Percentiles rank a stretch among this genome's conserved stretches.
phyloP scores from a whole-genome alignment of 2,888 invertebrate genomes.

The Drosophila paracracens region DNA sequence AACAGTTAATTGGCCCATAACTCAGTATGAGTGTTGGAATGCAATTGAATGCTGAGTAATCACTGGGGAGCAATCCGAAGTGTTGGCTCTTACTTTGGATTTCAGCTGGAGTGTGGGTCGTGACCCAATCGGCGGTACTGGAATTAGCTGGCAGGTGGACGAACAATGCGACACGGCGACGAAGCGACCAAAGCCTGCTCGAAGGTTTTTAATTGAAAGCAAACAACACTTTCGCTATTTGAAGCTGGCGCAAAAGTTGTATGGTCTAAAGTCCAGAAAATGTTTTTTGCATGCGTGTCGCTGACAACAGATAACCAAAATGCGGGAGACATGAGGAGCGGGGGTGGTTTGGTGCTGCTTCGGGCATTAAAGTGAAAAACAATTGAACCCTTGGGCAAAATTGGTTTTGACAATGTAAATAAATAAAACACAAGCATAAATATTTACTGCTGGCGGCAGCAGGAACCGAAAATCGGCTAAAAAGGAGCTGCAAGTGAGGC shows the following conservation, averaged over 20 bases:
- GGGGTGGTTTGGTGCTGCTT: constrained; percentile 13
- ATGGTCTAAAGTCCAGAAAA: constrained; percentile 25
- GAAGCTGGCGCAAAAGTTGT: constrained; percentile 13
- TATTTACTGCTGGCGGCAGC: constrained; percentile 76
- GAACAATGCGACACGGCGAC: constrained; percentile 3
- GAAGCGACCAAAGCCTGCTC: background rate
- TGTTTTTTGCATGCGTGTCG: constrained; percentile 75
- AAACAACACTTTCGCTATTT: constrained; percentile 68
- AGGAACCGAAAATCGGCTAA: constrained; percentile 38
- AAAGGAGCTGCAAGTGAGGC: constrained; percentile 5
- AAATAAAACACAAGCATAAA: constrained; percentile 81
- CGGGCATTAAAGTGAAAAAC: constrained; percentile 78
- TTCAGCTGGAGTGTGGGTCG: constrained; percentile 6
- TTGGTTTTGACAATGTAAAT: constrained; percentile 81
- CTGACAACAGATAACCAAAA: constrained; percentile 52
- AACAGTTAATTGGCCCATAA: constrained; percentile 60
- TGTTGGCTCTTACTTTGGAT: constrained; percentile 15
- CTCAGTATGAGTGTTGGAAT: constrained; percentile 28
- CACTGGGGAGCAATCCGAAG: constrained; percentile 52
- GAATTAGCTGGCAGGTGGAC: constrained; percentile 42
- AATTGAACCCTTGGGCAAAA: constrained; percentile 81
- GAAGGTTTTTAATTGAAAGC: constrained; percentile 75
- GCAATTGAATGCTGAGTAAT: constrained; percentile 48
- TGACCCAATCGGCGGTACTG: constrained; percentile 10
- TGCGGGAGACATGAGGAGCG: background rate